Percentiles rank a stretch among this genome's conserved stretches.
phyloP scores from a whole-genome alignment of 2,797 vertebrate species.

The Ibycter americanus region DNA sequence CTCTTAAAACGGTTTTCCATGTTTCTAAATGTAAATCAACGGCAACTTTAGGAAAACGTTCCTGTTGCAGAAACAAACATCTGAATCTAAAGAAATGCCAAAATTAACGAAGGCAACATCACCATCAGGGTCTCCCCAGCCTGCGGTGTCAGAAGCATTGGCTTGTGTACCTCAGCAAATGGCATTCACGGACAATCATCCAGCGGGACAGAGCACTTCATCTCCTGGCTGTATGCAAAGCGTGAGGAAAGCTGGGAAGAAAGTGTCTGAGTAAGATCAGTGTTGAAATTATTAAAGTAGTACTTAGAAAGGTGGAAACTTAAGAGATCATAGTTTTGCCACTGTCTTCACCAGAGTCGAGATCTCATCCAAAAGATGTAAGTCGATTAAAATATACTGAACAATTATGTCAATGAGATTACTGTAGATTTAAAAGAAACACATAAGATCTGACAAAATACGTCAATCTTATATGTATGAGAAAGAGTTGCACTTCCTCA shows the following conservation, averaged over 20 bases:
- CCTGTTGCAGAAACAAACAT: not conserved
- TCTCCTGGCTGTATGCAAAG: not conserved
- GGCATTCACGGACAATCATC: not conserved
- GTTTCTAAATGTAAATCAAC: not conserved
- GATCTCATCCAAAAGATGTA: not conserved
- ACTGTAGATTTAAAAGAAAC: not conserved
- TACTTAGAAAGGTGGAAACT: not conserved
- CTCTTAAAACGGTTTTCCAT: not conserved
- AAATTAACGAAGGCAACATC: not conserved
- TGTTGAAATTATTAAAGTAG: not conserved
- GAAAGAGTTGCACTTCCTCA: not conserved
- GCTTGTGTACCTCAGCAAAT: not conserved
- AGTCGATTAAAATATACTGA: not conserved
- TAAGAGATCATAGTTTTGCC: not conserved
- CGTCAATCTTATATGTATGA: not conserved
- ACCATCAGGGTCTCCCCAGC: fast-evolving
- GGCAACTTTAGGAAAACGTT: not conserved
- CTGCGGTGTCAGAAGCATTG: not conserved
- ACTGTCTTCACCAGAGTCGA: not conserved
- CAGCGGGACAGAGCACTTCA: not conserved
- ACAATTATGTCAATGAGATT: not conserved
- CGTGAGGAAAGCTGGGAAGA: not conserved
- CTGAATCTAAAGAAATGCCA: not conserved
- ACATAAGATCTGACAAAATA: not conserved
- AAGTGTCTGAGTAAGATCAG: not conserved